Evolutionary conservation across 2,888 invertebrate species (phyloP).

Genomic region (Acanthococcus lagerstroemiae): DNA sequence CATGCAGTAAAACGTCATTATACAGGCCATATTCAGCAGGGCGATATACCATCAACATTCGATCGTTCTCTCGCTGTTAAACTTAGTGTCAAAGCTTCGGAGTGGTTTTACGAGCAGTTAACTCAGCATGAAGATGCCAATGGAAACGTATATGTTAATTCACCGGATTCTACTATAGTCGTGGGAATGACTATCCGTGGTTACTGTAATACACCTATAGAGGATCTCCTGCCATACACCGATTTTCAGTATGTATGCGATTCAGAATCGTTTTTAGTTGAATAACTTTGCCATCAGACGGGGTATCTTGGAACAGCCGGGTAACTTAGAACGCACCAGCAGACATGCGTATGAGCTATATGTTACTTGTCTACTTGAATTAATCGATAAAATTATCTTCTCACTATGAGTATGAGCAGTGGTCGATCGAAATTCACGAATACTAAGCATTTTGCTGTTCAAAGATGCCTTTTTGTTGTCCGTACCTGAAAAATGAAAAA

Average conservation of each 20-base stretch:
- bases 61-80: slow-evolving; percentile 32
- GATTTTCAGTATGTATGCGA: slow-evolving; percentile 26
- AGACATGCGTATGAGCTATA: not conserved
- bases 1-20: not conserved
- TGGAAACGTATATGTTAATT: not conserved
- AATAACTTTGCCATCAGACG: too few relatives aligned
- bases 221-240: not conserved
- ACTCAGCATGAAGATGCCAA: too few relatives aligned
- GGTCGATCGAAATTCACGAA: too few relatives aligned
- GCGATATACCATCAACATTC: slow-evolving; percentile 31
- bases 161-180: slow-evolving; percentile 12
- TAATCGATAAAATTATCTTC: not conserved
- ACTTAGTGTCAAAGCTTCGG: slow-evolving; percentile 19
- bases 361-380: not conserved
- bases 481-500: too few relatives aligned
- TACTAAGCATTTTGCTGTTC: too few relatives aligned
- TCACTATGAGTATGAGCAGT: too few relatives aligned
- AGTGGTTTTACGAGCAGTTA: slow-evolving; percentile 24
- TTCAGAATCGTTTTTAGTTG: too few relatives aligned
- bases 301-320: too few relatives aligned
- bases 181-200: slow-evolving; percentile 13
- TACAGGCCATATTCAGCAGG: slow-evolving; percentile 29
- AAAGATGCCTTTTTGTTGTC: too few relatives aligned
- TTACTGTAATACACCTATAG: not conserved
- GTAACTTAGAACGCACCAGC: too few relatives aligned